Percentiles rank a stretch among this genome's conserved stretches.
Conservation (phyloP, 2,888 invertebrate genomes). For the Nomada fabriciana region DNA sequence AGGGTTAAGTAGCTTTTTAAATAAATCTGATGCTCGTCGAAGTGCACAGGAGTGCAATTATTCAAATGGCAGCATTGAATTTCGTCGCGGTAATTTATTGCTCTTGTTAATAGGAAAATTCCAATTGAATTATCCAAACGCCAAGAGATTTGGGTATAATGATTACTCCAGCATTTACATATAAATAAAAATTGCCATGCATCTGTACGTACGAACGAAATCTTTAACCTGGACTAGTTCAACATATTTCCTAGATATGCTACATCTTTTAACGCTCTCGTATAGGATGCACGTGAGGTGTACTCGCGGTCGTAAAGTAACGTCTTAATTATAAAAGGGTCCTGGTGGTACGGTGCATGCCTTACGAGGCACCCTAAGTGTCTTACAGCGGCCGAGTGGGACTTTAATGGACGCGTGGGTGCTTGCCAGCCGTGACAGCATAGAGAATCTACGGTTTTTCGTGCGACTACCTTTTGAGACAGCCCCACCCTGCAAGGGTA, state of each 20-base stretch:
- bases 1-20: too few relatives aligned
- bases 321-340: conserved; percentile 81
- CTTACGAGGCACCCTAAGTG: conserved; percentile 75
- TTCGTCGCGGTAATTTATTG: too few relatives aligned
- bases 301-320: conserved; percentile 76
- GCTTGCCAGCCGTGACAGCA: conserved; percentile 69
- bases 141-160: background rate
- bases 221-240: background rate
- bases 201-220: background rate
- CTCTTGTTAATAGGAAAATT: too few relatives aligned
- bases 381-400: conserved; percentile 63
- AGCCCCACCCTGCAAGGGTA: conserved; percentile 35
- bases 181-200: background rate
- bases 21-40: background rate
- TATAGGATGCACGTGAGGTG: conserved; percentile 58
- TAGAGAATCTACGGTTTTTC: conserved; percentile 71
- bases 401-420: conserved; percentile 78
- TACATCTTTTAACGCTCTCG: conserved; percentile 46
- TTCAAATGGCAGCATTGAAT: background rate
- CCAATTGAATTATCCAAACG: background rate
- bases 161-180: background rate
- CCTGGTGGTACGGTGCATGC: conserved; percentile 66
- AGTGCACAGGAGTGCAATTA: background rate
- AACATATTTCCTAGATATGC: conserved; percentile 41
- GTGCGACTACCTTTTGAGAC: conserved; percentile 66